These are phyloP conservation scores for Caracal caracal DNA, from an alignment of 2,113 vertebrate genomes.

Conservation along the genomic window DNA sequence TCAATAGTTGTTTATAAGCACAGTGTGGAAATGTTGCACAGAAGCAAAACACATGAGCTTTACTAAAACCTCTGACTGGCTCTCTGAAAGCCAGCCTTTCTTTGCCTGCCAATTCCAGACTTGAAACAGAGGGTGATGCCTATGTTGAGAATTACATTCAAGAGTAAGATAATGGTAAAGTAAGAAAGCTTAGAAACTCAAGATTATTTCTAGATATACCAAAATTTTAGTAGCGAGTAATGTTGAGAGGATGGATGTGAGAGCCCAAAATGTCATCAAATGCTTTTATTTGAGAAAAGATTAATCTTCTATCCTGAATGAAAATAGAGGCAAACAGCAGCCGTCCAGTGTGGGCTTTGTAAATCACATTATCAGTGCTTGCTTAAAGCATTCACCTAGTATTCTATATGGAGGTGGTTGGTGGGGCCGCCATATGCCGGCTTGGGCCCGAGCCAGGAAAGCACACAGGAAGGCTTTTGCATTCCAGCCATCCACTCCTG, in stretches of 20 bases:
- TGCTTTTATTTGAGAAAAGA: neutral
- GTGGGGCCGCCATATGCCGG: neutral
- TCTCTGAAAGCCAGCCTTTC: conserved; percentile 55
- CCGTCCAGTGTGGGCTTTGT: neutral
- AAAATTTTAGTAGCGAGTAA: neutral
- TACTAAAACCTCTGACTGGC: neutral
- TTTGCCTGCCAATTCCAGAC: neutral
- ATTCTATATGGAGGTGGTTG: conserved; percentile 34
- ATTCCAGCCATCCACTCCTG: neutral
- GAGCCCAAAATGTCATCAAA: neutral
- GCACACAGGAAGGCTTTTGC: conserved; percentile 38
- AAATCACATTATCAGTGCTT: conserved; percentile 61
- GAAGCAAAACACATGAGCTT: neutral
- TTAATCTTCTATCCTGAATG: conserved; percentile 16
- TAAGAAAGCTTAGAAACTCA: conserved; percentile 36
- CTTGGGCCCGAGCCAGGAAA: conserved; percentile 61
- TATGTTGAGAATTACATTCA: neutral
- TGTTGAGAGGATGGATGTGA: neutral
- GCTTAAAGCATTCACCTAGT: conserved; percentile 60
- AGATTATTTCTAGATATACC: neutral
- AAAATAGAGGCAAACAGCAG: conserved; percentile 39
- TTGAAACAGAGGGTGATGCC: neutral
- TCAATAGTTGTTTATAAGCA: conserved; percentile 46
- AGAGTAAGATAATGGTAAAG: neutral
- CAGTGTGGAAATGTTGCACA: neutral